phyloP scores from a whole-genome alignment of 1,140 invertebrate species.

The Pissodes strobi region DNA sequence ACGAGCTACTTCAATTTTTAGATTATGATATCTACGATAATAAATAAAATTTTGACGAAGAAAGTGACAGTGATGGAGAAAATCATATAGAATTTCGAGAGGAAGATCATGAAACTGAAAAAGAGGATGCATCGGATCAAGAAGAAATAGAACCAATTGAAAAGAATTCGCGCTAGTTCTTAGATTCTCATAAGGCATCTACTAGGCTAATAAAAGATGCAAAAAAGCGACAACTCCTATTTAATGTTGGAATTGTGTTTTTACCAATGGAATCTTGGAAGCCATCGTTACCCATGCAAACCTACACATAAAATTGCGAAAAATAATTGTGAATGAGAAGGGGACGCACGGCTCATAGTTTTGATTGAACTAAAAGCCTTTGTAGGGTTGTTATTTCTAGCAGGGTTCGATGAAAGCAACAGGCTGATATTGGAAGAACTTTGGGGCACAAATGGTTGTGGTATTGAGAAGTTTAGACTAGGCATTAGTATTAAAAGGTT shows the following conservation, averaged over 20 bases:
- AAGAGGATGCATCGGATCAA: conserved; percentile 3
- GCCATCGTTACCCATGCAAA: no score
- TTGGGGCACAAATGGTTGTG: neutral
- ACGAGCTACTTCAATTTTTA: no score
- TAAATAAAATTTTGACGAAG: neutral
- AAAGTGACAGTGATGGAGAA: no score
- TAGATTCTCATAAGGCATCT: no score
- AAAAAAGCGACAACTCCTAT: neutral
- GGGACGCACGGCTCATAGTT: neutral
- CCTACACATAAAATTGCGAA: no score
- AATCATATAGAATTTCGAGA: no score
- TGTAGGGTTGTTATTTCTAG: conserved; percentile 3
- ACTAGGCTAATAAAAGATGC: no score
- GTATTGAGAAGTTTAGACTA: neutral
- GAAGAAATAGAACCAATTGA: neutral
- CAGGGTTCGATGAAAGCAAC: conserved; percentile 1
- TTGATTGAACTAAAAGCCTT: conserved; percentile 8
- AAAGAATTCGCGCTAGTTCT: neutral
- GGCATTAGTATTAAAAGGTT: neutral
- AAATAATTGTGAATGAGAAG: no score
- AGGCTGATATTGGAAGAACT: conserved; percentile 11
- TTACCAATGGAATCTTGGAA: no score
- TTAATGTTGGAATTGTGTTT: no score
- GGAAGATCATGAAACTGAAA: neutral
- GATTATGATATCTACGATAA: neutral